Evolutionary conservation across 64 coral and sea anemone species (phyloP).

Genomic region (Anthopleura sola): DNA sequence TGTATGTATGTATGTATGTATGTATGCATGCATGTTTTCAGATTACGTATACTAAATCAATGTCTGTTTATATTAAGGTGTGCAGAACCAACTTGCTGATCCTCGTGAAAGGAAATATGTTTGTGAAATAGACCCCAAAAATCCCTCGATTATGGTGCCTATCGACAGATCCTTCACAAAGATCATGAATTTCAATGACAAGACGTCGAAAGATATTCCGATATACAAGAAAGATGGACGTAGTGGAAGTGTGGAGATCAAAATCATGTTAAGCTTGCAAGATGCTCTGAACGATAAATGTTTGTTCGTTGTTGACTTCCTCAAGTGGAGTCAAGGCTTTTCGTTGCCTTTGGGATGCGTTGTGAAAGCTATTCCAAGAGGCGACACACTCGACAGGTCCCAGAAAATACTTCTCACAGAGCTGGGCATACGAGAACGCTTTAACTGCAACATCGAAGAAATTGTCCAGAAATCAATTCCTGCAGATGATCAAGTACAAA

Average conservation of each 20-base stretch:
- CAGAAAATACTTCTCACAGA: background rate
- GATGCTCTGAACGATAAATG: constrained; percentile 41
- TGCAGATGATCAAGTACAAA: background rate
- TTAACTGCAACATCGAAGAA: background rate
- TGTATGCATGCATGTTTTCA: too few species aligned
- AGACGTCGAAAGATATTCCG: background rate
- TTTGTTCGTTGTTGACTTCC: constrained; percentile 64
- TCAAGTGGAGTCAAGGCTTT: constrained; percentile 58
- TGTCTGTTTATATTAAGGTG: constrained; percentile 27
- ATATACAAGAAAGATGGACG: background rate
- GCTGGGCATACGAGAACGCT: background rate
- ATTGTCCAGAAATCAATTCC: background rate
- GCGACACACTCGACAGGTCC: background rate
- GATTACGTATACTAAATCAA: background rate
- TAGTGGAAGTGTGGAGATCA: background rate
- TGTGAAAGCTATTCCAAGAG: constrained; percentile 22
- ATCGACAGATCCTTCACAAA: constrained; percentile 76
- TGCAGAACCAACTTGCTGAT: constrained; percentile 54
- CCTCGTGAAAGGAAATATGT: constrained; percentile 85
- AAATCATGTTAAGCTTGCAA: background rate
- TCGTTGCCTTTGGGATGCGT: constrained; percentile 46
- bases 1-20: too few species aligned
- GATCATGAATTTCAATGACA: constrained; percentile 65
- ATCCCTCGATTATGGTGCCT: constrained; percentile 64
- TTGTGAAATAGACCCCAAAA: constrained; percentile 53